Base-by-base conservation (phyloP, 2,888 invertebrate species). In the Zygaena filipendulae region DNA sequence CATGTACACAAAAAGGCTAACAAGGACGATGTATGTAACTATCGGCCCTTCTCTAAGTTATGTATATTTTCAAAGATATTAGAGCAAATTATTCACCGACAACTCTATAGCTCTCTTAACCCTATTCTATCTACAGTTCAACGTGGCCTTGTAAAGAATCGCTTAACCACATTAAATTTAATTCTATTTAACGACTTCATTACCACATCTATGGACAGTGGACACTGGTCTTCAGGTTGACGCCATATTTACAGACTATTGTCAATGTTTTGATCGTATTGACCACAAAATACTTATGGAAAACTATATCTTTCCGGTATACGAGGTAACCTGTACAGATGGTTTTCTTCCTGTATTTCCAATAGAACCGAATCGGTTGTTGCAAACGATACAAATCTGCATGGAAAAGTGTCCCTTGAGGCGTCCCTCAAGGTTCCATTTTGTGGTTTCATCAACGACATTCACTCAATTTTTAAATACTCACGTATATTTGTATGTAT, bases 291-390 rank as follows among this genome's bases (percentile, higher is more conserved):
- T 25, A 13, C 35, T 11, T 6, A 13, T 26, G 7, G 2, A 21
- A 30, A 30, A 16, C 22, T 30, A 2, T 18, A 9, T 2, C 5
- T 6, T 6, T 21, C 22, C 5, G 36, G 33, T 6, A 29, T 36
- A 3, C 24, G 25, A 7, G 36, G 36, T 5, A 16, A 33, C 7
- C 16, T 36, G 7, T 36, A 22, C n/a, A 26, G 33, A 4, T 34
- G 37, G 37, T 31, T 37, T 11, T 3, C 25, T 2, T 36, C 30
- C 2, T 36, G 33, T 11, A 13, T 33, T n/a, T 5, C 20, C n/a
- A 32, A 33, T 5, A 14, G 36, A 14, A 25, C 10, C 12, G 31
- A 31, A 18, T 21, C 29, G 11, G 29, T 35, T 1, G 29, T 35
- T 4, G 9, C 31, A 2, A 13, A 22, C 10, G 36, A 3, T 33